Evolutionary conservation across 2,113 vertebrate genomes (phyloP), one percentile per base, ranked within the genome.

Genomic region (Channa argus): DNA sequence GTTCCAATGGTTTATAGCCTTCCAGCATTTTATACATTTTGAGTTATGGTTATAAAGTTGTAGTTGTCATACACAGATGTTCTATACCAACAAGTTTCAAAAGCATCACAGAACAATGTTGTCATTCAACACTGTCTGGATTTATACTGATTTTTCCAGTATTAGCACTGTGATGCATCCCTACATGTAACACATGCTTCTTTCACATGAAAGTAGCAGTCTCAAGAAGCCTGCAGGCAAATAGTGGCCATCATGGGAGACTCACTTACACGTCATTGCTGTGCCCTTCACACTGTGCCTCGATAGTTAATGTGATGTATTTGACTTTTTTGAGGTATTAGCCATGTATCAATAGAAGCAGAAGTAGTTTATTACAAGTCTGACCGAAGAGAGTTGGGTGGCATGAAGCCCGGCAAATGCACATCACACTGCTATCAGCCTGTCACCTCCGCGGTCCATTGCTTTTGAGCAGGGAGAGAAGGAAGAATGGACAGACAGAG

Each of bases 221-320:
- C 24, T 36, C 5, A 50, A 77, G 39, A 53, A 41, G 56, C 10
- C 61, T 9, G 41, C 15, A 53, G 66, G 75, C 52, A 65, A 74
- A 15, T 36, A 34, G 41, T 13, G 45, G 53, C 55, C 10, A 46
- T 65, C 37, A 37, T 4, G n/a, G 61, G 59, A 8, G 2, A 59
- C 65, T 5, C 38, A 33, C 62, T 14, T 13, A 54, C 74, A 67
- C 73, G 69, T 60, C 63, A 3, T 34, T 2, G 41, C 72, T 6
- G 0, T n/a, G 3, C 39, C 34, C 44, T 24, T 2, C 73, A 39
- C 15, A 24, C 71, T 49, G 33, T 5, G 47, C 47, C 63, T 53
- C 50, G 59, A 59, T 87, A 75, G 83, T 90, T 88, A 85, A 87
- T 77, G 63, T 82, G 86, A 91, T 83, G 79, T 90, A 86, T 84